These are phyloP conservation scores for Raillietiella orientalis DNA, from an alignment of 2,888 invertebrate species.

Conservation along the genomic window DNA sequence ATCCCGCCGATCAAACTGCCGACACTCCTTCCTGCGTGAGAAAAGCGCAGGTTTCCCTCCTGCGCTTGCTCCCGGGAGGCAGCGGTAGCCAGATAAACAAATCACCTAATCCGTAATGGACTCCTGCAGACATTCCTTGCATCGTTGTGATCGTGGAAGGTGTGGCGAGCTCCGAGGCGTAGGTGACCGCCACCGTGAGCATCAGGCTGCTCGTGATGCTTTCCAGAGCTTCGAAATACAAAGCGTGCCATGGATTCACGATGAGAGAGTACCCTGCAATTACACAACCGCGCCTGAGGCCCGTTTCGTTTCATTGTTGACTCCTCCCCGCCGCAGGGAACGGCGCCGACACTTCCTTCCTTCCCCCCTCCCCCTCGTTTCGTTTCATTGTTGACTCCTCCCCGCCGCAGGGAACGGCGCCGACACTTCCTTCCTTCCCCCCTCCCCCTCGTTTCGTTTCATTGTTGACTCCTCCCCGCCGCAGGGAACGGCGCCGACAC, in stretches of 20 bases:
- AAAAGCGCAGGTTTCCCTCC: slow-evolving; percentile 2
- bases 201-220: slow-evolving; percentile 37
- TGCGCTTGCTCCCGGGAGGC: no score
- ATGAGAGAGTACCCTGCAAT: slow-evolving; percentile 6
- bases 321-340: no score
- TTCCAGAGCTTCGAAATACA: slow-evolving; percentile 41
- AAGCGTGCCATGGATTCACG: slow-evolving; percentile 7
- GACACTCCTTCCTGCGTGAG: slow-evolving; percentile 7
- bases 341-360: no score
- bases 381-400: no score
- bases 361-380: no score
- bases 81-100: background rate
- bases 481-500: no score
- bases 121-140: slow-evolving; percentile 37
- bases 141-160: slow-evolving; percentile 37
- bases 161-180: slow-evolving; percentile 34
- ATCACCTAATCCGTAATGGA: slow-evolving; percentile 43
- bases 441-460: no score
- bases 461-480: no score
- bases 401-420: no score
- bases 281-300: no score
- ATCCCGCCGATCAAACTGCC: slow-evolving; percentile 8
- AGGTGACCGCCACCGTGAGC: slow-evolving; percentile 41
- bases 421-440: no score
- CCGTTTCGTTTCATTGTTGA: no score